These are phyloP conservation scores for Fragum sueziense DNA, from an alignment of 2,888 invertebrate genomes.

Conservation along the genomic window DNA sequence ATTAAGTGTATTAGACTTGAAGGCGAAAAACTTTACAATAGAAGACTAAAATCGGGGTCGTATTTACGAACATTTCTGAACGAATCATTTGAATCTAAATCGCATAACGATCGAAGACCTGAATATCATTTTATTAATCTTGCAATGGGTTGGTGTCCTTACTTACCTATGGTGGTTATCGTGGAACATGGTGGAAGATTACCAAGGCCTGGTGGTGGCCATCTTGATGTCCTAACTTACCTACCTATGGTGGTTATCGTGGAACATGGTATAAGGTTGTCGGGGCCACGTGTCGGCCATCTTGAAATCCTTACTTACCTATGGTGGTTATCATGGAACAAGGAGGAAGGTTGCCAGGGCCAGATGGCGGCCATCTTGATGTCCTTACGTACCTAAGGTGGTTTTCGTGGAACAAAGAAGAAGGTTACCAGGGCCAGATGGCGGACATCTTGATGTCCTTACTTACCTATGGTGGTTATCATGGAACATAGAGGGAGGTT, in stretches of 20 bases:
- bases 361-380: constrained; percentile 88
- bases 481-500: constrained; percentile 89
- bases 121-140: too few relatives aligned
- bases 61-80: too few relatives aligned
- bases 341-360: constrained; percentile 87
- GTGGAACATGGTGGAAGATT: constrained; percentile 89
- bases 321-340: constrained; percentile 90
- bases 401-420: constrained; percentile 89
- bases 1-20: too few relatives aligned
- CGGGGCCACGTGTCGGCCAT: too few relatives aligned
- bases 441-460: constrained; percentile 89
- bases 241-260: constrained; percentile 89
- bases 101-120: too few relatives aligned
- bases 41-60: too few relatives aligned
- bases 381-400: constrained; percentile 89
- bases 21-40: too few relatives aligned
- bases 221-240: constrained; percentile 90
- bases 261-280: too few relatives aligned
- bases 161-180: constrained; percentile 89
- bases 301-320: constrained; percentile 87
- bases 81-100: too few relatives aligned
- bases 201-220: constrained; percentile 86
- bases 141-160: too few relatives aligned
- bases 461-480: constrained; percentile 89
- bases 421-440: constrained; percentile 87